Base-by-base conservation (phyloP, 2,888 invertebrate genomes). In the Diploptera punctata region DNA sequence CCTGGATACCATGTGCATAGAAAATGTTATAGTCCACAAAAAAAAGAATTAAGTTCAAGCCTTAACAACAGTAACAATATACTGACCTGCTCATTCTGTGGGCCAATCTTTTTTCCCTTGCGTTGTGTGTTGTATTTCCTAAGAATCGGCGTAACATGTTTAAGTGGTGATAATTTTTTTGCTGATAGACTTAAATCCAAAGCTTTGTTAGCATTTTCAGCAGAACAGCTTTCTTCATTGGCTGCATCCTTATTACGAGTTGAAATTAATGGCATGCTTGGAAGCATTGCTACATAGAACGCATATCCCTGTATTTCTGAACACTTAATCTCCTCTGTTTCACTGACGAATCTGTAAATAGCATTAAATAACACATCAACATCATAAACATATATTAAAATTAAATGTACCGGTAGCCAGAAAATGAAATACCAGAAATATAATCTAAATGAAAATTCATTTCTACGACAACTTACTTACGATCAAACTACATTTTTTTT, bases 231-330 rank as follows among this genome's bases (percentile, higher is more conserved):
- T 29, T 13, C 7, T 1, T 13, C 29, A 29, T n/a, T 2, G 3
- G 18, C 1, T 29, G 29, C 26, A 21, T 70, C 77, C 73, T 80
- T 81, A 9, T 75, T 52, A 19, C 80, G 80, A 16, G 80, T 79
- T 47, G 70, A 72, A 38, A 82, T 77, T 74, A 76, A 78, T 19
- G 82, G 83, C 82, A 83, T 82, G 74, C 80, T 82, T 29, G 81
- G 81, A 26, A 73, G 54, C 70, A 67, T 73, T 19, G 13, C 1
- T 21, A 24, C 18, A n/a, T n/a, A n/a, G n/a, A n/a, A n/a, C 16
- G 49, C 9, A n/a, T n/a, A n/a, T n/a, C n/a, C n/a, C n/a, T 18
- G 16, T 13, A 49, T 5, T 1, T 13, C 1, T n/a, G n/a, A n/a
- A n/a, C n/a, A n/a, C n/a, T n/a, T n/a, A n/a, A n/a, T n/a, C n/a